Conservation (phyloP, 2,797 vertebrate genomes). For the Cossypha caffra region DNA sequence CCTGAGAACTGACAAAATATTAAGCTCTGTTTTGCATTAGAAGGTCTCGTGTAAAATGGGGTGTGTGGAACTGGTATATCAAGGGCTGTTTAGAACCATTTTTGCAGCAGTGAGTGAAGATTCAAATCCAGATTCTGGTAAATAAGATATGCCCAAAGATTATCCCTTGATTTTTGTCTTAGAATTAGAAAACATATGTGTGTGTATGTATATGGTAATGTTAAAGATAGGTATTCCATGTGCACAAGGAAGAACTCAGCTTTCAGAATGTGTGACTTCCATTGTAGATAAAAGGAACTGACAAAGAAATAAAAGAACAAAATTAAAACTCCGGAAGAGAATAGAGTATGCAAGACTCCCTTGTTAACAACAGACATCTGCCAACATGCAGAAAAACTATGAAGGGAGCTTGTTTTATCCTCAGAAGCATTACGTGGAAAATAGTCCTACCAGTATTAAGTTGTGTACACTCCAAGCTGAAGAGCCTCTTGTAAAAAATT, state of each 20-base stretch:
- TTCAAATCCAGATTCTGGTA: background rate
- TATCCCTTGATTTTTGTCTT: background rate
- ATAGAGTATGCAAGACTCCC: background rate
- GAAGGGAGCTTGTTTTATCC: slow-evolving; percentile 1
- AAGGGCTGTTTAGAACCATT: background rate
- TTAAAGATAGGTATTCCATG: background rate
- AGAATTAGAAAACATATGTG: background rate
- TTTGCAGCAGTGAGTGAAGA: background rate
- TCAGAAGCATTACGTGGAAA: background rate
- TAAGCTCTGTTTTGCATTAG: background rate
- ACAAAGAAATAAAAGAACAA: slow-evolving; percentile 41
- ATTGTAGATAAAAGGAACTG: slow-evolving; percentile 30
- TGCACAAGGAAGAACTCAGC: background rate
- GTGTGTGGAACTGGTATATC: background rate
- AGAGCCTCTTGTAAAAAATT: background rate
- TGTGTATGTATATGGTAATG: accelerated
- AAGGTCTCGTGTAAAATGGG: background rate
- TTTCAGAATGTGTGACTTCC: background rate
- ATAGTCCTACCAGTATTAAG: background rate
- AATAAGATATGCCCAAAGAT: background rate
- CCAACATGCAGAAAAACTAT: background rate
- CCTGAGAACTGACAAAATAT: background rate
- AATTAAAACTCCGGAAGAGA: slow-evolving; percentile 23
- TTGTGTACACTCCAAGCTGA: background rate
- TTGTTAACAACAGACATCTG: slow-evolving; percentile 35